A percentile compares a stretch with the other conserved stretches of the same genome.
Conservation (phyloP, 2,113 vertebrate genomes). For the Myotis davidii region DNA sequence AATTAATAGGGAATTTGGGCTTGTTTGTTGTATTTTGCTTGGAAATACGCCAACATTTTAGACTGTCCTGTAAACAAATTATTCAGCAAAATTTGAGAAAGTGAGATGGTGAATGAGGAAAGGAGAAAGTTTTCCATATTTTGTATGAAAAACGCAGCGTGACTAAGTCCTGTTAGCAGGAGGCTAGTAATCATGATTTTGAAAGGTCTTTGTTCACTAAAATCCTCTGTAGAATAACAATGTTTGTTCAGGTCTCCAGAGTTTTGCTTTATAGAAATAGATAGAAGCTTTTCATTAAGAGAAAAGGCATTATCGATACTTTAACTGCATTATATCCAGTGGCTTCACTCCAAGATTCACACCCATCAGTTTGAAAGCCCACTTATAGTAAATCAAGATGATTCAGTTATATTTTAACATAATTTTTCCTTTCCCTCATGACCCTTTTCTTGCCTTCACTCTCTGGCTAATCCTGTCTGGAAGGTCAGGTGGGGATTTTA, state of each 20-base stretch:
- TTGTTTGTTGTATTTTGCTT: neutral
- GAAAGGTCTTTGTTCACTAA: neutral
- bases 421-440: neutral
- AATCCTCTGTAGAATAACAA: neutral
- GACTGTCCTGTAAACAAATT: neutral
- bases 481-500: neutral
- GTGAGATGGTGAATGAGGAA: neutral
- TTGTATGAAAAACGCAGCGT: neutral
- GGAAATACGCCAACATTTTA: neutral
- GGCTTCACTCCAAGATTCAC: neutral
- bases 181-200: neutral
- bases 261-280: conserved; percentile 6
- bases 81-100: neutral
- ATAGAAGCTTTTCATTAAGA: neutral
- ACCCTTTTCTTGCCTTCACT: neutral
- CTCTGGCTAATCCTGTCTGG: neutral
- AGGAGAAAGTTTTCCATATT: neutral
- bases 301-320: neutral
- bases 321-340: neutral
- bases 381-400: neutral
- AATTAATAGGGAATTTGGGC: neutral
- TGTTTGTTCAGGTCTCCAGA: neutral
- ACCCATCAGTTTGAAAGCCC: neutral
- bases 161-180: neutral
- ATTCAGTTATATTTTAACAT: neutral